Evolutionary conservation across 2,888 invertebrate genomes (phyloP).

Genomic region (Conomelus anceps): DNA sequence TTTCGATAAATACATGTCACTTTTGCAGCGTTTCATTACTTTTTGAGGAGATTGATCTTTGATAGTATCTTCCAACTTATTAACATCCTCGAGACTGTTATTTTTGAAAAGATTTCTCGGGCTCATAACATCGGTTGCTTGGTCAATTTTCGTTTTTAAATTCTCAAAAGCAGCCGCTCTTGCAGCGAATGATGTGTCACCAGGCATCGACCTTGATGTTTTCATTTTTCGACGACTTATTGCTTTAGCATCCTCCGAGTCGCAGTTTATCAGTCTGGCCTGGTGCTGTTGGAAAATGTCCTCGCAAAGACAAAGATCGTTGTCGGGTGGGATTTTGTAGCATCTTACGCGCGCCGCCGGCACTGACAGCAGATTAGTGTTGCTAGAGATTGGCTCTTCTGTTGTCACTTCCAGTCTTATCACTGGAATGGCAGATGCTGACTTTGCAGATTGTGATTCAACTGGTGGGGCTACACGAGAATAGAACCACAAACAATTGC

Average conservation of each 20-base stretch:
- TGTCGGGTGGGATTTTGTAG: constrained; percentile 34
- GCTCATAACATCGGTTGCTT: constrained; percentile 22
- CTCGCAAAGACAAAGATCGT: constrained; percentile 33
- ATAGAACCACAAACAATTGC: not conserved
- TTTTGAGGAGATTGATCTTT: constrained; percentile 28
- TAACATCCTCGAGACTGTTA: constrained; percentile 22
- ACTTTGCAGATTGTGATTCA: constrained; percentile 24
- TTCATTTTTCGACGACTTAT: constrained; percentile 9
- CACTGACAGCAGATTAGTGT: constrained; percentile 29
- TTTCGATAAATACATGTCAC: constrained; percentile 32
- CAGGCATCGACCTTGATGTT: not conserved
- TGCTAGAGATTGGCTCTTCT: constrained; percentile 7
- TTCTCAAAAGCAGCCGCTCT: constrained; percentile 10
- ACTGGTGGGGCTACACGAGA: not conserved
- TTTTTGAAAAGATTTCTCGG: constrained; percentile 17
- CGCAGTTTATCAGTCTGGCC: constrained; percentile 35
- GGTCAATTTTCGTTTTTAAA: constrained; percentile 16
- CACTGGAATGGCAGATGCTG: constrained; percentile 18
- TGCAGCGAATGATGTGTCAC: not conserved
- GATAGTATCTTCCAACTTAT: not conserved
- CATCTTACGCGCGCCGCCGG: constrained; percentile 31
- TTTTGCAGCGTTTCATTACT: constrained; percentile 31
- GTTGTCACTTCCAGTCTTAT: constrained; percentile 20
- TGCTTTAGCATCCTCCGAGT: constrained; percentile 34
- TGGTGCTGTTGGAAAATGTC: constrained; percentile 37